phyloP scores from a whole-genome alignment of 2,113 vertebrate species.

The Balaeniceps rex region DNA sequence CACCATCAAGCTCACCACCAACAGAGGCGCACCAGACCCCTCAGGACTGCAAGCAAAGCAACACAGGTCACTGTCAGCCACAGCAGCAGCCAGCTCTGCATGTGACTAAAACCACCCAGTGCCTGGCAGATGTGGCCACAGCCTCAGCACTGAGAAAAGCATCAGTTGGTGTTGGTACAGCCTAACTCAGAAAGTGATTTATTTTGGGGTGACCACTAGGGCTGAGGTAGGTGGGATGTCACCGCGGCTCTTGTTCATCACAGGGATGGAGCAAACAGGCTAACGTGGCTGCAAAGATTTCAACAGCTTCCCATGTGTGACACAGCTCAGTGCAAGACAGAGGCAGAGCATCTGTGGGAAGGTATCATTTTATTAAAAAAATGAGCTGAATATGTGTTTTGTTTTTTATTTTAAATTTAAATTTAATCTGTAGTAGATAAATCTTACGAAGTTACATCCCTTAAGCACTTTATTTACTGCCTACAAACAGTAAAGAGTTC shows the following conservation, averaged over 20 bases:
- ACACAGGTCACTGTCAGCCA: neutral
- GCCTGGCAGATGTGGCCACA: neutral
- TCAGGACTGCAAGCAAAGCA: neutral
- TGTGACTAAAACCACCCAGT: neutral
- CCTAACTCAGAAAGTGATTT: neutral
- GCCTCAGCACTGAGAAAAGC: neutral
- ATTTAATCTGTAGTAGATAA: neutral
- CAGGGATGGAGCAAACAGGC: neutral
- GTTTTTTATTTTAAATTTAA: neutral
- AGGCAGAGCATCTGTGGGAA: neutral
- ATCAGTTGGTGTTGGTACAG: neutral
- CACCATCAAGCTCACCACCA: neutral
- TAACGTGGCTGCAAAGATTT: fast-evolving
- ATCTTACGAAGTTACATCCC: neutral
- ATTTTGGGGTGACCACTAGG: neutral
- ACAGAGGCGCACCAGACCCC: neutral
- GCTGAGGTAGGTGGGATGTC: neutral
- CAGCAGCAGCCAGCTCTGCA: neutral
- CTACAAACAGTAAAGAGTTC: neutral
- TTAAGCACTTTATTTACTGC: neutral
- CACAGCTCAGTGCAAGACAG: neutral
- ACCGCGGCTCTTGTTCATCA: neutral
- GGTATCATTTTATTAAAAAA: neutral
- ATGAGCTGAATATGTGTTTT: fast-evolving
- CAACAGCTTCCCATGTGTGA: neutral